Conservation (phyloP, 2,797 vertebrate species). For the Triplophysa yarkandensis region DNA sequence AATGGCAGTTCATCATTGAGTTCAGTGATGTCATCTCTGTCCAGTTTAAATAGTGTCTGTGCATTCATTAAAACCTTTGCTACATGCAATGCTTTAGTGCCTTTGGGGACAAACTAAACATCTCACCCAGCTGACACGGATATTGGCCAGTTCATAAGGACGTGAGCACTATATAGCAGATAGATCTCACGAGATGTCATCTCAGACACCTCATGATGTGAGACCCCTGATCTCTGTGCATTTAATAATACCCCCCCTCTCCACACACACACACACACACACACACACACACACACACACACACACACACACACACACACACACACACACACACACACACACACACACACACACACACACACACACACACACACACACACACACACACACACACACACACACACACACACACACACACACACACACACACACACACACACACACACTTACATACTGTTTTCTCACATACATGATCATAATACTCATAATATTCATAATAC, state of each 20-base stretch:
- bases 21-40: too few relatives aligned
- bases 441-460: conserved; percentile 9
- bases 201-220: conserved; percentile 25
- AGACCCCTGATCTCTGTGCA: conserved; percentile 16
- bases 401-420: conserved; percentile 10
- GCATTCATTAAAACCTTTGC: not conserved
- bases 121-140: conserved; percentile 1
- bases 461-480: conserved; percentile 13
- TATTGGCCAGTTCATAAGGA: conserved; percentile 16
- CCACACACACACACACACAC: conserved; percentile 10
- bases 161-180: conserved; percentile 10
- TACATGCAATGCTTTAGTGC: not conserved
- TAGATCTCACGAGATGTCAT: conserved; percentile 21
- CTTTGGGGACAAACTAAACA: not conserved
- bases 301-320: not conserved
- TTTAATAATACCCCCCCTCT: conserved; percentile 4
- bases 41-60: too few relatives aligned
- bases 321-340: conserved; percentile 10
- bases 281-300: too few relatives aligned
- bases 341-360: not conserved
- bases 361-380: conserved; percentile 4
- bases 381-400: conserved; percentile 6
- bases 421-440: not conserved
- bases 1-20: too few relatives aligned
- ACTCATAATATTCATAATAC: too few relatives aligned